These are phyloP conservation scores for Torymus tubicola DNA, from an alignment of 2,888 invertebrate species.

Conservation along the genomic window DNA sequence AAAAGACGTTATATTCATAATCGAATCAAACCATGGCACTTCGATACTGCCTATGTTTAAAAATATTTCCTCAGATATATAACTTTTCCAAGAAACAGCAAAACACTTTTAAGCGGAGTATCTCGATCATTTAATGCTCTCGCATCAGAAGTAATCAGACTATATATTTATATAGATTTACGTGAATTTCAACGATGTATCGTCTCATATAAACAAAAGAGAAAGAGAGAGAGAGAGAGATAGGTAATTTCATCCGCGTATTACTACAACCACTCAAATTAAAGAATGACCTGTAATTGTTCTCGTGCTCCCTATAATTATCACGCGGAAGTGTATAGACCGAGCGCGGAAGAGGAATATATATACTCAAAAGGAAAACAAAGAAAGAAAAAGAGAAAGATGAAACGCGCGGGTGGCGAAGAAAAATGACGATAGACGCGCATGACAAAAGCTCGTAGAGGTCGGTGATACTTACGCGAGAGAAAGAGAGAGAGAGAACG, in stretches of 20 bases:
- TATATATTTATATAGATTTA: too few species aligned
- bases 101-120: background rate
- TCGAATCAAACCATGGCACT: background rate
- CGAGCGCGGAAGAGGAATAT: too few species aligned
- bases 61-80: background rate
- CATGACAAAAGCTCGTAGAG: constrained; percentile 9
- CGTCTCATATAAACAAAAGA: too few species aligned
- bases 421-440: constrained; percentile 46
- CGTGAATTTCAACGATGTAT: too few species aligned
- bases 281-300: too few species aligned
- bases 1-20: constrained; percentile 7
- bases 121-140: too few species aligned
- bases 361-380: background rate
- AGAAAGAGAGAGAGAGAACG: background rate
- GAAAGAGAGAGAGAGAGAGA: too few species aligned
- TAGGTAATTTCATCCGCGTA: too few species aligned
- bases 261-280: too few species aligned
- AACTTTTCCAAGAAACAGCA: background rate
- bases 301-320: too few species aligned
- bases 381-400: background rate
- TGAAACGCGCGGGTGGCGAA: background rate
- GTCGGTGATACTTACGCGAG: constrained; percentile 37
- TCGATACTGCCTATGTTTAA: background rate
- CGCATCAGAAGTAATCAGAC: too few species aligned
- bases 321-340: too few species aligned